Conservation (phyloP, 2,888 invertebrate genomes). For the Neoitamus cyanurus region DNA sequence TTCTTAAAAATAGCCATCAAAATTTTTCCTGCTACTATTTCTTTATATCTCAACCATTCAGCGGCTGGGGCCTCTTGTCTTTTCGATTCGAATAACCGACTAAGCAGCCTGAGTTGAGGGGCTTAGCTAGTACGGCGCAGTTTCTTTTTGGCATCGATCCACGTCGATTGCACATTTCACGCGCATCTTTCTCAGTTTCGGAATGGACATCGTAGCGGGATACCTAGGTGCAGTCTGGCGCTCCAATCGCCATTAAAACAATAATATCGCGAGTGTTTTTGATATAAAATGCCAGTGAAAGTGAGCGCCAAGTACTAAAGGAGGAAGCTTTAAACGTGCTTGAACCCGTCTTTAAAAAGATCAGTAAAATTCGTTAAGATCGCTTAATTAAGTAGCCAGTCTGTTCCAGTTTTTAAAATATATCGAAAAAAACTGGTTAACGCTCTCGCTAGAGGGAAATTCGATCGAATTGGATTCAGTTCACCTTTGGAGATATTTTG, state of each 20-base stretch:
- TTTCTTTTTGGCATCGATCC: constrained; percentile 32
- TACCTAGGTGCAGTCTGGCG: background rate
- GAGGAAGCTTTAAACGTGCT: background rate
- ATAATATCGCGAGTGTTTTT: background rate
- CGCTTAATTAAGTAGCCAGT: background rate
- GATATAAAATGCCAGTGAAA: background rate
- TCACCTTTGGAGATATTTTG: background rate
- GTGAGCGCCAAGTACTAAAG: background rate
- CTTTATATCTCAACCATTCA: background rate
- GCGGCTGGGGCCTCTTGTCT: background rate
- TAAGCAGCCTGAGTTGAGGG: background rate
- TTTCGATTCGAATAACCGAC: background rate
- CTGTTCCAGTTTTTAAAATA: background rate
- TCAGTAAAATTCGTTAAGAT: background rate
- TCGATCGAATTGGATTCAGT: background rate
- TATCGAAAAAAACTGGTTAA: background rate
- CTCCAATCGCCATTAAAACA: background rate
- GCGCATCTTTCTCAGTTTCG: constrained; percentile 9
- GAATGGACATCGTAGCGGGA: background rate
- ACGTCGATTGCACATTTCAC: constrained; percentile 11
- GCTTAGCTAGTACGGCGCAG: background rate
- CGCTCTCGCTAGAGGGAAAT: background rate
- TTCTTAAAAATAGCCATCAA: background rate
- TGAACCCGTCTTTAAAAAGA: background rate
- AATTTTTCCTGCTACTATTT: background rate